Evolutionary conservation across 23 tunicate species (phyloP).

Genomic region (Clavelina lepadiformis): DNA sequence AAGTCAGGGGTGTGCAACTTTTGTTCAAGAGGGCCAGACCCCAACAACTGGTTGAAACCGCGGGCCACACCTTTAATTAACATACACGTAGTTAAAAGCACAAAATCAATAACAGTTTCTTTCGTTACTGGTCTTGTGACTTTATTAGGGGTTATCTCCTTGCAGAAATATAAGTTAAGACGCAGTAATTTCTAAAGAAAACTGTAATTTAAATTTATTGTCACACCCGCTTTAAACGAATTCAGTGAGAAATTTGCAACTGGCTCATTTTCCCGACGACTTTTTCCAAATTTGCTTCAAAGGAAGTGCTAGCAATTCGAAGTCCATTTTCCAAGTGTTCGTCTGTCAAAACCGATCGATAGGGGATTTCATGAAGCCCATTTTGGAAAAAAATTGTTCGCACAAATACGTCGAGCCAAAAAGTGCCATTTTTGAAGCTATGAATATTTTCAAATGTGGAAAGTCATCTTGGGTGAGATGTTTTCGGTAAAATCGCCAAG

Average conservation of each 20-base stretch:
- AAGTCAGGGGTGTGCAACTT: no score
- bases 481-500: slow-evolving; percentile 52
- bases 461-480: slow-evolving; percentile 45
- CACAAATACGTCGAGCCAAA: slow-evolving; percentile 39
- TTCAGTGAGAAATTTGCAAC: slow-evolving; percentile 22
- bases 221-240: no score
- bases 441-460: slow-evolving; percentile 40
- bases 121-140: no score
- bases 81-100: no score
- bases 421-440: slow-evolving; percentile 45
- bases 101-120: no score
- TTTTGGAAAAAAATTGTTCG: slow-evolving; percentile 50
- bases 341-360: slow-evolving; percentile 27
- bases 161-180: no score
- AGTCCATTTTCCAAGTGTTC: slow-evolving; percentile 60
- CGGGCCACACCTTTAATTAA: no score
- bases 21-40: no score
- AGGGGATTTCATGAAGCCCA: slow-evolving; percentile 30
- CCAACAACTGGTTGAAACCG: no score
- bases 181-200: no score
- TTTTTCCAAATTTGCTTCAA: slow-evolving; percentile 20
- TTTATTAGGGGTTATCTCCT: no score
- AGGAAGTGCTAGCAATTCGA: slow-evolving; percentile 42
- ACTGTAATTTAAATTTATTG: no score
- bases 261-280: slow-evolving; percentile 19